Evolutionary conservation across 1,140 invertebrate genomes (phyloP), one percentile per base, ranked within the genome.

Genomic region (Alviniconcha marisindica): DNA sequence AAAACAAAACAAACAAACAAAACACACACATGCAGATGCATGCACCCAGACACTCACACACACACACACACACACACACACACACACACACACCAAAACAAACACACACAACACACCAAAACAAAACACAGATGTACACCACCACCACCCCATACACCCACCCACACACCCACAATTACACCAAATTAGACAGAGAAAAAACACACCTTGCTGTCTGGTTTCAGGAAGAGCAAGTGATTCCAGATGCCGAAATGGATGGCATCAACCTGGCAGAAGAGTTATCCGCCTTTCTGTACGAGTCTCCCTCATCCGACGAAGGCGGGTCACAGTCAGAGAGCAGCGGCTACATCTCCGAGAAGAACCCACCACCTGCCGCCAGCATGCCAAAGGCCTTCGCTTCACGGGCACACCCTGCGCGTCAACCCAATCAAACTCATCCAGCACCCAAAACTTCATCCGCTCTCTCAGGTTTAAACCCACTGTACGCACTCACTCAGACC

Each of bases 221-320:
- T 28, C 60, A 80, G 78, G 56, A 80, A 66, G 56, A 66, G 15
- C 33, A 1, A 28, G 18, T 36, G 1, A 24, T 66, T 18, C n/a
- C 56, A 66, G 36, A 44, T 36, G 42, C n/a, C n/a, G 33, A 38
- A 2, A 7, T 60, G 10, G 33, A 63, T 44, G 78, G 78, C 5
- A 80, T 38, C 5, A 80, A 60, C 56, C 40, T 80, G 54, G 78
- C 78, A 28, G 78, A 80, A 80, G 78, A 80, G 78, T 66, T 80
- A 5, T 80, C 78, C 0, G 54, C 56, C 40, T 66, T 44, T 48
- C 56, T 80, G 38, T 33, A 28, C 28, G 56, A 80, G 4, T 38
- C 12, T 12, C 4, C 24, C n/a, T 31, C 73, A 31, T 21, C 44
- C 1, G 7, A n/a, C 60, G 24, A 24, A 63, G 24, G 60, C 21